phyloP scores from a whole-genome alignment of 2,888 invertebrate species.

The Eupeodes latifasciatus region DNA sequence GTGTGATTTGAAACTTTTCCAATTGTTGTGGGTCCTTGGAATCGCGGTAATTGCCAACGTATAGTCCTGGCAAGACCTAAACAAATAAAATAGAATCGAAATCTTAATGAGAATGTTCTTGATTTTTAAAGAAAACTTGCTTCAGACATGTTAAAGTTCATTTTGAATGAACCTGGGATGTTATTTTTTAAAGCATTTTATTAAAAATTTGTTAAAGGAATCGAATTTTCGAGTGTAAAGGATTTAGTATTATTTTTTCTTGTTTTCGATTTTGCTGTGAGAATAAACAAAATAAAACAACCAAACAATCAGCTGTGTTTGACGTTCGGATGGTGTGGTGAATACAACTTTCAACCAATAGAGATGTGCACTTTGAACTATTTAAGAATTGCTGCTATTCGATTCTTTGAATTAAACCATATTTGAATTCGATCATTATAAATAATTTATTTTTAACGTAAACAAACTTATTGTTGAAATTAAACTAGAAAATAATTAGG shows the following conservation, averaged over 20 bases:
- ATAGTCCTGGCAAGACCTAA: constrained; percentile 96
- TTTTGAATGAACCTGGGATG: constrained; percentile 37
- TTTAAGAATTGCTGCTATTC: background rate
- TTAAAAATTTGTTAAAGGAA: background rate
- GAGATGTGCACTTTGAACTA: background rate
- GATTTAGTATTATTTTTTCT: too few species aligned
- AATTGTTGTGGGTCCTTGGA: constrained; percentile 96
- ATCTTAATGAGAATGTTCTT: background rate
- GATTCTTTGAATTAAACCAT: too few species aligned
- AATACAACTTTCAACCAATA: background rate
- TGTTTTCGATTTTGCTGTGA: background rate
- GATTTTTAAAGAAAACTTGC: constrained; percentile 75
- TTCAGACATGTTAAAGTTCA: constrained; percentile 81
- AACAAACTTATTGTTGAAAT: too few species aligned
- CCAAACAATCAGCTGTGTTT: background rate
- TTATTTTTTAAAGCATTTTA: background rate
- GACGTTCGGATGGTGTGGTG: background rate
- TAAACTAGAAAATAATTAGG: too few species aligned
- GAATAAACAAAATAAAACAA: background rate
- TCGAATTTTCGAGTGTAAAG: too few species aligned
- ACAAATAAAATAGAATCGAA: constrained; percentile 78
- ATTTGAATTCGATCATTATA: too few species aligned
- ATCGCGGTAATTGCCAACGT: constrained; percentile 97
- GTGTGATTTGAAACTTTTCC: constrained; percentile 95
- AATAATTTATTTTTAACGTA: too few species aligned